Evolutionary conservation across 2,888 invertebrate species (phyloP).

Genomic region (Troglohyphantes excavatus): DNA sequence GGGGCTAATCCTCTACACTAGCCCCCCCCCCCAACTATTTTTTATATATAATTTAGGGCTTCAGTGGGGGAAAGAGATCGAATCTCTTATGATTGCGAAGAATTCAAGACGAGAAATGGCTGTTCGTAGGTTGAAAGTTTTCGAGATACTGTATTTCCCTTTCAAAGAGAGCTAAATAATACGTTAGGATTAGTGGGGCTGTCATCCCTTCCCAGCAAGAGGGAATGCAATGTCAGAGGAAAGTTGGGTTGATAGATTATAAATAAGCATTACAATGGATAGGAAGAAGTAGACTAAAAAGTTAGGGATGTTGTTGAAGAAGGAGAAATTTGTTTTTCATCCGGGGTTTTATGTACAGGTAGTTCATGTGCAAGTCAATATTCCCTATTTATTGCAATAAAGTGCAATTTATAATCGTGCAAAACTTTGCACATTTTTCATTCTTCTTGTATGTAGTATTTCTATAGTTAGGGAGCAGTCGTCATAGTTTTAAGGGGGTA

Average conservation of each 20-base stretch:
- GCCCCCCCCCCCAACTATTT: not conserved
- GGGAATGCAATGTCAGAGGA: not conserved
- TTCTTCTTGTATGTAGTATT: no score
- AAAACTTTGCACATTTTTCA: no score
- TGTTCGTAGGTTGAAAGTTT: not conserved
- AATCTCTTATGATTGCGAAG: constrained; percentile 30
- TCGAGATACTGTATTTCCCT: constrained; percentile 12
- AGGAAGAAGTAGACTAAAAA: not conserved
- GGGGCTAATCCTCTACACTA: constrained; percentile 22
- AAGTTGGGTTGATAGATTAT: not conserved
- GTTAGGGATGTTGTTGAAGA: not conserved
- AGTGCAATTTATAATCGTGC: no score
- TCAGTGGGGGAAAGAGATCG: constrained; percentile 1
- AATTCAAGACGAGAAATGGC: constrained; percentile 14
- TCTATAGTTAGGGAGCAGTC: no score
- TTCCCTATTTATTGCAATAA: no score
- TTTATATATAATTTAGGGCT: constrained; percentile 25
- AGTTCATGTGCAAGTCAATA: no score
- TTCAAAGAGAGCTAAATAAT: constrained; percentile 16
- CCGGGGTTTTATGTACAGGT: no score
- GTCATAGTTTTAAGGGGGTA: no score
- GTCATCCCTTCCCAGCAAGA: not conserved
- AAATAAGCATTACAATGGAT: constrained; percentile 4
- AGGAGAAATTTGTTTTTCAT: not conserved
- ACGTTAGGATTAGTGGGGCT: constrained; percentile 47